A percentile compares a stretch with the other conserved stretches of the same genome.
Evolutionary conservation across 2,113 vertebrate species (phyloP).

Genomic region (Sphyrna mokarran): DNA sequence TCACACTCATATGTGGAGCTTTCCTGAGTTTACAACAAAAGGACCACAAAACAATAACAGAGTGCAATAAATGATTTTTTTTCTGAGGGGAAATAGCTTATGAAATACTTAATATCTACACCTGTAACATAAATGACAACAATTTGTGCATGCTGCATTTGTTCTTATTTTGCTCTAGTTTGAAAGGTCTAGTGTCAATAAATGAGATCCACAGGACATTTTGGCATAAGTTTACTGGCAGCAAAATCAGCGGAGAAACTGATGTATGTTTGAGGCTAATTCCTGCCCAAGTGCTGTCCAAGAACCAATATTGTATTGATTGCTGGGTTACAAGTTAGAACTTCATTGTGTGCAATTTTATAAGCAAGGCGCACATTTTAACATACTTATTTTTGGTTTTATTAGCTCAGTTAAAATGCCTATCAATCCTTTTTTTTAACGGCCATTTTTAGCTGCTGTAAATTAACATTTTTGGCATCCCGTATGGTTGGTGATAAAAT

Average conservation of each 20-base stretch:
- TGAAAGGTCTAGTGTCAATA: neutral
- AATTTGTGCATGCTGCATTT: neutral
- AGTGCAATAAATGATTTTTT: neutral
- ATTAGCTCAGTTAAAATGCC: slow-evolving; percentile 52
- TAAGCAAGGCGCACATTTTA: slow-evolving; percentile 3
- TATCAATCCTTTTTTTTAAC: slow-evolving; percentile 52
- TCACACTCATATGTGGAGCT: neutral
- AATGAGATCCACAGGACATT: neutral
- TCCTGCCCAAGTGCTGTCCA: neutral
- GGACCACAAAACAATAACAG: neutral
- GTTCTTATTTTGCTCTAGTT: neutral
- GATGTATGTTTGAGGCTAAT: neutral
- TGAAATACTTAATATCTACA: neutral
- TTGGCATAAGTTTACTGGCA: neutral
- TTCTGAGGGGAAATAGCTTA: neutral
- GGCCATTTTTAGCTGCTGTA: slow-evolving; percentile 48
- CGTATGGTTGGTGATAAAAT: slow-evolving; percentile 56
- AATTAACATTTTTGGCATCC: slow-evolving; percentile 48
- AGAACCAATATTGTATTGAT: neutral
- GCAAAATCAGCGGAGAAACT: neutral
- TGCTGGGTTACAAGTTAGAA: neutral
- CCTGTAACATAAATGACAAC: neutral
- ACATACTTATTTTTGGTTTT: slow-evolving; percentile 44
- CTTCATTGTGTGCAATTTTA: neutral
- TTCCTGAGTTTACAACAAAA: neutral